Percentiles rank a stretch among this genome's conserved stretches.
Conservation (phyloP, 1,140 invertebrate species). For the Scaptomyza graminum region DNA sequence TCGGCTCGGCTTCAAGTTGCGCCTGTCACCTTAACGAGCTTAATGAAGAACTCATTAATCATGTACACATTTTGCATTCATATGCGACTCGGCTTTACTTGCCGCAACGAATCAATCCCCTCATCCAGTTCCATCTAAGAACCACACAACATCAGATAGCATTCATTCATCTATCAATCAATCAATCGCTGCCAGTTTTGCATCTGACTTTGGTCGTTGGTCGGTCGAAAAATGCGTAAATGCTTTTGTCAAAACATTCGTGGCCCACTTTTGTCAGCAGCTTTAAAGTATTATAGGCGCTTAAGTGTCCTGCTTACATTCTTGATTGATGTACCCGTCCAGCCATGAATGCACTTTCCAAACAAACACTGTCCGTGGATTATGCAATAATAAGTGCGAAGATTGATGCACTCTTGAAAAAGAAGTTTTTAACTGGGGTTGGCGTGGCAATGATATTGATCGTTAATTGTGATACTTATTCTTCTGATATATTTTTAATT, state of each 20-base stretch:
- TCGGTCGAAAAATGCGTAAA: conserved; percentile 41
- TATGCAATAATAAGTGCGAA: conserved; percentile 60
- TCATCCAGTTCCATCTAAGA: too few species aligned
- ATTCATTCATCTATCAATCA: conserved; percentile 63
- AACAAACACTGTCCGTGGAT: conserved; percentile 31
- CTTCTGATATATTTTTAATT: too few species aligned
- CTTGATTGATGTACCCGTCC: conserved; percentile 67
- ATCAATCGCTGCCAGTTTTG: conserved; percentile 72
- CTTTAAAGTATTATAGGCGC: conserved; percentile 64
- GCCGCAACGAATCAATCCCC: conserved; percentile 73
- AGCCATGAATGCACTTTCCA: conserved; percentile 27
- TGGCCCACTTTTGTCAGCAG: conserved; percentile 40
- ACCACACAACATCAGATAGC: background rate
- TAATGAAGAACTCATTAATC: conserved; percentile 82
- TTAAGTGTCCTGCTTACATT: conserved; percentile 15
- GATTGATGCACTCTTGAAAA: conserved; percentile 49
- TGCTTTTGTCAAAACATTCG: conserved; percentile 73
- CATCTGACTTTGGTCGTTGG: conserved; percentile 61
- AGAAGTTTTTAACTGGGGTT: too few species aligned
- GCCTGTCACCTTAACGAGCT: conserved; percentile 79
- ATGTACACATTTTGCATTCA: conserved; percentile 77
- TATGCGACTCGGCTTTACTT: conserved; percentile 53
- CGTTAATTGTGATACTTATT: too few species aligned
- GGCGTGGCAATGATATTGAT: too few species aligned
- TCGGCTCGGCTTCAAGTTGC: conserved; percentile 21